Percentiles rank a stretch among this genome's conserved stretches.
These are phyloP conservation scores for Drosophila rhopaloa DNA, from an alignment of 1,140 invertebrate genomes.

Conservation along the genomic window DNA sequence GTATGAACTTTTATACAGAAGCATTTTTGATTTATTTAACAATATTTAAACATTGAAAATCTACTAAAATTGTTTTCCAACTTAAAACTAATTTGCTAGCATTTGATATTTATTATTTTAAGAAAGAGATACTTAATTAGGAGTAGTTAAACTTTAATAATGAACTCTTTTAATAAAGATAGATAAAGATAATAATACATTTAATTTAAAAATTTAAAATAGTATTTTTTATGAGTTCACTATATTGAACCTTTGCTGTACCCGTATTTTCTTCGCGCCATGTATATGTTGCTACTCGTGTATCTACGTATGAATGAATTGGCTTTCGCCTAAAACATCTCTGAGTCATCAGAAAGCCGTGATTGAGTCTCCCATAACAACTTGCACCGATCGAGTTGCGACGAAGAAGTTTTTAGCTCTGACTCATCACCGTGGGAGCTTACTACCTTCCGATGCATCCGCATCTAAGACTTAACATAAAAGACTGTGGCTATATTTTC, in stretches of 20 bases:
- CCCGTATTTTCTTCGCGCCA: constrained; percentile 18
- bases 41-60: too few species aligned
- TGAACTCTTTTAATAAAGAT: too few species aligned
- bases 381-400: constrained; percentile 36
- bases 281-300: constrained; percentile 29
- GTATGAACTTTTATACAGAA: not conserved
- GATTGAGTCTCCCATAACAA: constrained; percentile 30
- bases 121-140: too few species aligned
- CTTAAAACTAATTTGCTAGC: too few species aligned
- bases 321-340: constrained; percentile 47
- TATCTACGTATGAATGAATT: constrained; percentile 46
- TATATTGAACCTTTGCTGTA: not conserved
- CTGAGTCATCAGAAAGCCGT: constrained; percentile 32
- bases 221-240: not conserved
- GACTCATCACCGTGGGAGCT: constrained; percentile 38
- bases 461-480: constrained; percentile 19
- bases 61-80: too few species aligned
- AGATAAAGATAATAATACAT: too few species aligned
- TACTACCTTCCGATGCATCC: constrained; percentile 9
- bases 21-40: too few species aligned
- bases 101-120: too few species aligned
- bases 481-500: constrained; percentile 9
- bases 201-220: too few species aligned
- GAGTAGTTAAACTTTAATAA: too few species aligned
- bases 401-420: constrained; percentile 34